Conservation (phyloP, 2,797 vertebrate species). For the Pangasius macronema region DNA sequence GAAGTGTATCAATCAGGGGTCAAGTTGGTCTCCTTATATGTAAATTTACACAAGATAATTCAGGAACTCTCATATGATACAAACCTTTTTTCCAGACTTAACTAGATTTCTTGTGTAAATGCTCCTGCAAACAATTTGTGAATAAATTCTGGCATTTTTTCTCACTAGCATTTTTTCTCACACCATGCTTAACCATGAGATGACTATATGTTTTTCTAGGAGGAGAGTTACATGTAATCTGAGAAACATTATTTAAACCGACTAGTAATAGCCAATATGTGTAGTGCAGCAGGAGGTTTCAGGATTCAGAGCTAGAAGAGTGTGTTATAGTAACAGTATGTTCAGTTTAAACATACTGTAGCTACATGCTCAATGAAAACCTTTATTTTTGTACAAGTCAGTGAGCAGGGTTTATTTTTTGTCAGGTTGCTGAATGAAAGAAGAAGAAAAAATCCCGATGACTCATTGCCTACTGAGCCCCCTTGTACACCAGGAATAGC, state of each 20-base stretch:
- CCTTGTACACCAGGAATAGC: not conserved
- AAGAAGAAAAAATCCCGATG: not conserved
- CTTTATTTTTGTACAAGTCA: not conserved
- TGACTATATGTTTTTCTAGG: not conserved
- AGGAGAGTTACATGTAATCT: not conserved
- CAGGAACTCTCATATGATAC: not conserved
- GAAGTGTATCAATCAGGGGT: too few species aligned
- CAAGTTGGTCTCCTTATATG: not conserved
- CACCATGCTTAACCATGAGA: not conserved
- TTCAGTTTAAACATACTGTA: not conserved
- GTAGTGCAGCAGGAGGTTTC: not conserved
- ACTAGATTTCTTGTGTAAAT: not conserved
- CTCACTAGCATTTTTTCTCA: not conserved
- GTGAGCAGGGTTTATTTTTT: not conserved
- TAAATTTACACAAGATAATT: not conserved
- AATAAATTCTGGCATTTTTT: not conserved
- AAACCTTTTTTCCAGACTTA: too few species aligned
- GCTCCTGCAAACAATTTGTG: not conserved
- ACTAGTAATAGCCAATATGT: not conserved
- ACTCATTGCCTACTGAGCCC: not conserved
- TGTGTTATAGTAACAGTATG: not conserved
- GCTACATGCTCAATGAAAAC: not conserved
- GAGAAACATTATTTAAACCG: not conserved
- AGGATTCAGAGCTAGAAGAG: not conserved
- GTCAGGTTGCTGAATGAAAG: not conserved